Evolutionary conservation across 1,140 invertebrate species (phyloP), one percentile per base, ranked within the genome.

Genomic region (Muscidifurax raptorellus): DNA sequence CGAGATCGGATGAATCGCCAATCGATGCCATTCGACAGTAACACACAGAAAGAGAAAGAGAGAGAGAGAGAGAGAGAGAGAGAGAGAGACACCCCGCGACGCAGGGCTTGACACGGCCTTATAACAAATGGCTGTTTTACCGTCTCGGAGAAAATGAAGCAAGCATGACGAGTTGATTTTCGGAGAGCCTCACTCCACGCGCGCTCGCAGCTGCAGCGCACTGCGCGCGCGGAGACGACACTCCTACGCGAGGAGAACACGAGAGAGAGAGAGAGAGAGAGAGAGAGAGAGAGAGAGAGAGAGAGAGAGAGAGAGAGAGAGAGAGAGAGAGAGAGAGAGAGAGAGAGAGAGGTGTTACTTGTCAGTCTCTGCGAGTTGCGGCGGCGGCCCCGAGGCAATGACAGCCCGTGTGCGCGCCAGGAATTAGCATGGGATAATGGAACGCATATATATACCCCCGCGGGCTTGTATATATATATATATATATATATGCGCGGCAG

Each of bases 341-440:
- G 89, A 89, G 88, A 87, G 52, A 88, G 88, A 91, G 90, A 93
- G 92, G 92, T 93, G 92, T 93, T 93, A 92, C 90, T 92, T 92
- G 92, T 92, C 91, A 93, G 91, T 92, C 90, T n/a, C 36, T 40
- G 52, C 52, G 52, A 59, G 52, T n/a, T 59, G 52, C 52, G 52
- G 67, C 6, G 22, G 59, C 74, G 69, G 75, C 87, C 92, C 90
- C 87, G 90, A 91, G 91, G 91, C 92, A 93, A 91, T 93, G 92
- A 93, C 92, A 93, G 92, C 90, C 91, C 87, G 89, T 88, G 89
- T 88, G 89, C 88, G 40, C 36, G 13, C 40, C 90, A 82, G 88
- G 90, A 93, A 93, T 93, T 93, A 93, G 92, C 92, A 92, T 93
- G 92, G 91, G 92, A 93, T 93, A 93, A 93, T 93, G 90, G 91